A percentile compares a stretch with the other conserved stretches of the same genome.
These are phyloP conservation scores for Temnothorax longispinosus DNA, from an alignment of 1,140 invertebrate genomes.

Conservation along the genomic window DNA sequence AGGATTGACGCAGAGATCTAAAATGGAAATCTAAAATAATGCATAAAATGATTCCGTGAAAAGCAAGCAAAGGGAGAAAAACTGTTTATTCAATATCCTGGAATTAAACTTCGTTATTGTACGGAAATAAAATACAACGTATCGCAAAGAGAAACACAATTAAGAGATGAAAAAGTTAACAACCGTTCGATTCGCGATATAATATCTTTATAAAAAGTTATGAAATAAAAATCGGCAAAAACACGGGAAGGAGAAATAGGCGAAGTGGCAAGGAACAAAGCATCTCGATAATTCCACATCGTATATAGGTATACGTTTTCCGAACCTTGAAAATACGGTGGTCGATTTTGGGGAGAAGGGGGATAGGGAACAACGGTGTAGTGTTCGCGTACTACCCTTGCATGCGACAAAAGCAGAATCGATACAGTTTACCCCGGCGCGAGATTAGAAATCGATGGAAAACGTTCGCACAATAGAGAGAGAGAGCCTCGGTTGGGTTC, in stretches of 20 bases:
- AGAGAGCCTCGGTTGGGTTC: constrained; percentile 35
- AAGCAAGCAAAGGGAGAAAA: constrained; percentile 2
- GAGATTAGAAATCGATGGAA: constrained; percentile 76
- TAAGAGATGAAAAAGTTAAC: constrained; percentile 25
- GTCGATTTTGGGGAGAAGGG: not conserved
- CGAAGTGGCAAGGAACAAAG: constrained; percentile 23
- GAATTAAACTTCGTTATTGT: constrained; percentile 7
- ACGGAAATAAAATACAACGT: not conserved
- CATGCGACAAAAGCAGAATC: constrained; percentile 69
- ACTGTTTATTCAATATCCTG: constrained; percentile 13
- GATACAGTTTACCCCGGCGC: constrained; percentile 68
- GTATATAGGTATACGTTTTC: constrained; percentile 54
- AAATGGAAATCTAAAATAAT: constrained; percentile 8
- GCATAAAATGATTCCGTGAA: not conserved
- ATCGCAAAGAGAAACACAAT: constrained; percentile 17
- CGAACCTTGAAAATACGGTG: constrained; percentile 44
- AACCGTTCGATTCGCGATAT: not conserved
- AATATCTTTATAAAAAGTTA: not conserved
- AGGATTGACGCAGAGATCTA: not conserved
- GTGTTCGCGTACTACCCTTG: constrained; percentile 11
- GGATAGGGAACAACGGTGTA: not conserved
- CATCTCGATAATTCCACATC: constrained; percentile 41
- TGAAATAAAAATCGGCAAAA: not conserved
- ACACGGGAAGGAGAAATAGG: not conserved
- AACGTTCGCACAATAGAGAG: constrained; percentile 67